These are phyloP conservation scores for Phasia obesa DNA, from an alignment of 2,888 invertebrate genomes.

Conservation along the genomic window DNA sequence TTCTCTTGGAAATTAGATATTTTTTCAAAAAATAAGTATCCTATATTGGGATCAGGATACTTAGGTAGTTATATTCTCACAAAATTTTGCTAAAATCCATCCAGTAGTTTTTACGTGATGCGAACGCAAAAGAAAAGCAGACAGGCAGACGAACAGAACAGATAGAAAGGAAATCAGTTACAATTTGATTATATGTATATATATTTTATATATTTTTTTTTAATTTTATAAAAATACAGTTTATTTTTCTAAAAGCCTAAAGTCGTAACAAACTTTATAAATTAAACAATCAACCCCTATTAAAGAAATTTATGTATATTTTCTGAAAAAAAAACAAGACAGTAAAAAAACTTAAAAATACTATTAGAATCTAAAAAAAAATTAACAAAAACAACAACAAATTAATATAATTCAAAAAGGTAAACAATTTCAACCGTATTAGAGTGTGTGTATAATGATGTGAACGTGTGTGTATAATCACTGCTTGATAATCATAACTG, in stretches of 20 bases:
- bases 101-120: too few relatives aligned
- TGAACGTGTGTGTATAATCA: conserved; percentile 35
- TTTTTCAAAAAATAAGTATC: too few relatives aligned
- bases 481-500: conserved; percentile 69
- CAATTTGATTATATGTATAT: too few relatives aligned
- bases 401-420: not conserved
- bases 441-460: conserved; percentile 18
- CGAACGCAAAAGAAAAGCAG: too few relatives aligned
- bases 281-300: not conserved
- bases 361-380: conserved; percentile 29
- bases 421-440: not conserved
- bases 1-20: too few relatives aligned
- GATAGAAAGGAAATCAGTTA: too few relatives aligned
- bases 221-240: not conserved
- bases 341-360: conserved; percentile 25
- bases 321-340: not conserved
- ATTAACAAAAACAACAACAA: conserved; percentile 21
- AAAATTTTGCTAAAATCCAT: too few relatives aligned
- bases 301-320: not conserved
- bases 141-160: too few relatives aligned
- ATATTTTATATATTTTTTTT: not conserved
- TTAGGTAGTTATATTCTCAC: too few relatives aligned
- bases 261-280: not conserved
- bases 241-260: not conserved
- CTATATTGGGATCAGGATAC: too few relatives aligned